A percentile compares a stretch with the other conserved stretches of the same genome.
These are phyloP conservation scores for Thalassarche chlororhynchos DNA, from an alignment of 2,113 vertebrate species.

Conservation along the genomic window DNA sequence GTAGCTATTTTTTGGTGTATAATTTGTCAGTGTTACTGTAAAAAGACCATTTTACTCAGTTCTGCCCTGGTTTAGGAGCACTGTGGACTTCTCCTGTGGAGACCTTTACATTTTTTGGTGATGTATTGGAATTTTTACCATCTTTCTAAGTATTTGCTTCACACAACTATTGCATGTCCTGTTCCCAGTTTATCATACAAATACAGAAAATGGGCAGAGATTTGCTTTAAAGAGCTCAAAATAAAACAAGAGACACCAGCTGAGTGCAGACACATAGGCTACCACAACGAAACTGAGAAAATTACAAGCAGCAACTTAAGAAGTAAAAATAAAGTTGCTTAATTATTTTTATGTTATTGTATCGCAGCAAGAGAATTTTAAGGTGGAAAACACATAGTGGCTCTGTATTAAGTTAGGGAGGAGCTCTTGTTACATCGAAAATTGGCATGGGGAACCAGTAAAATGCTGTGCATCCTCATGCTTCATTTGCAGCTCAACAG, in stretches of 20 bases:
- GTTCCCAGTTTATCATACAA: neutral
- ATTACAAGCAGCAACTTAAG: neutral
- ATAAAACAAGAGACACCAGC: neutral
- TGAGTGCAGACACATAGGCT: neutral
- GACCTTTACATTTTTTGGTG: neutral
- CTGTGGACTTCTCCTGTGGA: neutral
- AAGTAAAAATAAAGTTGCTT: neutral
- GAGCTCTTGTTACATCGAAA: neutral
- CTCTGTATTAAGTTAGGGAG: neutral
- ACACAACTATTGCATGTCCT: neutral
- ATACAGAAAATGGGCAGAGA: neutral
- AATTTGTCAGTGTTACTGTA: neutral
- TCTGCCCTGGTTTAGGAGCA: neutral
- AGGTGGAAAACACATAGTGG: neutral
- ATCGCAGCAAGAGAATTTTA: neutral
- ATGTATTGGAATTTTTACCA: neutral
- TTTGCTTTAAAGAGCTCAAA: neutral
- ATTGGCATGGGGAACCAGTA: neutral
- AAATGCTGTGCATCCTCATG: neutral
- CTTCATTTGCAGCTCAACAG: neutral
- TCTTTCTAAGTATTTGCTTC: neutral
- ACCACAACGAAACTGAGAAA: neutral
- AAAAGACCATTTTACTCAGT: neutral
- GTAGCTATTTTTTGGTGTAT: neutral
- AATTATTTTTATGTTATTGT: neutral